Base-by-base conservation (phyloP, 2,888 invertebrate genomes). In the Pediacus dermestoides region DNA sequence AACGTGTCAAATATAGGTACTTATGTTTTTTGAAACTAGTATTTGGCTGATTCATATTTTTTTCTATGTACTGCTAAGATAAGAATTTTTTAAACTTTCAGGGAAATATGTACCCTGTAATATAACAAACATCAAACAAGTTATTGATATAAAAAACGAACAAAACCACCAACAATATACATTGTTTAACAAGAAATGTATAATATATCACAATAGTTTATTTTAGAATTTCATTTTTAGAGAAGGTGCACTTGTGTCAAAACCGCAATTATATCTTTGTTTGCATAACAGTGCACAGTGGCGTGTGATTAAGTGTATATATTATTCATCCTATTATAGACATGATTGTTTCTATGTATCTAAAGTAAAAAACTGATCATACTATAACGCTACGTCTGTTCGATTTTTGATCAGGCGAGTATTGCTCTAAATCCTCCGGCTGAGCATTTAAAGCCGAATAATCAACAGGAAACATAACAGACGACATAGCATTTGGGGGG, bases 361-460 rank as follows among this genome's bases (percentile, higher is more conserved):
- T 7, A 28, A 28, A 32, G 28, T 23, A 41, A 27, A 41, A 40
- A 25, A 7, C 9, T 25, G 34, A 51, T 58, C 57, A 81, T 38
- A 84, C 82, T 55, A 83, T 78, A 48, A 84, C 80, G 45, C 82
- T 83, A 66, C 80, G 78, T 61, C 83, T 73, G 62, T 80, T 82
- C 34, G 79, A 79, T 65, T 80, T 79, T 55, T 77, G 79, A 60
- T 81, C 78, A 2, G 82, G 81, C 49, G 72, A 76, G 57, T 83
- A 85, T 46, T 81, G 80, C 66, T 84, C 83, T 43, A 82, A 66
- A 60, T 82, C 82, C 40, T 77, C 80, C 39, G 79, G 80, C 53
- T 82, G 78, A 2, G 82, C 78, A 68, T 82, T 84, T 46, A 85
- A 72, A 14, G 83, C 83, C 57, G 82, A 82, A 68, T 85, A 85